Evolutionary conservation across 2,888 invertebrate genomes (phyloP).

Genomic region (Conops quadrifasciatus): DNA sequence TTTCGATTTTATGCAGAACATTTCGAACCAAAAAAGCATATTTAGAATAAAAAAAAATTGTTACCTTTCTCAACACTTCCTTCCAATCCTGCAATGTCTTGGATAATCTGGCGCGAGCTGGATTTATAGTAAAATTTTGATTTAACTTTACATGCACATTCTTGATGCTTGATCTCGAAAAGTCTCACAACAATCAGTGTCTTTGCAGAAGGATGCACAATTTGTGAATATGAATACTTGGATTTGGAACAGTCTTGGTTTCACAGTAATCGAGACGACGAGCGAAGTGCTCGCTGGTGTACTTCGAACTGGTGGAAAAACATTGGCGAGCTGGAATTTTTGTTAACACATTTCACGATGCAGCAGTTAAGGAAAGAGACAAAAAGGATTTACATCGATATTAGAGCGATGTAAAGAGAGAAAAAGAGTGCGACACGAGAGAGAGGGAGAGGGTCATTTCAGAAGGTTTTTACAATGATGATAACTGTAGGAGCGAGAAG

Average conservation of each 20-base stretch:
- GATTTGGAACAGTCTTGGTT: background rate
- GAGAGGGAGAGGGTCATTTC: slow-evolving; percentile 14
- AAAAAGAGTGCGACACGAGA: background rate
- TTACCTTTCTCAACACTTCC: background rate
- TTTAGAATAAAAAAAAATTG: background rate
- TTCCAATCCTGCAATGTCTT: background rate
- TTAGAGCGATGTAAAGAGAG: background rate
- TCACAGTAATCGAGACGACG: slow-evolving; percentile 21
- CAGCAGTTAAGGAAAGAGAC: background rate
- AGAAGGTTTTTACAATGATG: no score
- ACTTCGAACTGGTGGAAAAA: slow-evolving; percentile 56
- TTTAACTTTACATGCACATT: no score
- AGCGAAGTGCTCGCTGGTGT: slow-evolving; percentile 55
- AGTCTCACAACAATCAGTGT: background rate
- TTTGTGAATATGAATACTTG: no score
- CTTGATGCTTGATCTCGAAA: background rate
- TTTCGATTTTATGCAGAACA: no score
- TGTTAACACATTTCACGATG: slow-evolving; percentile 13
- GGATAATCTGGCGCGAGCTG: background rate
- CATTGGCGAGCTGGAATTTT: slow-evolving; percentile 40
- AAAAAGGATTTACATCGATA: background rate
- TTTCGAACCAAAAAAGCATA: no score
- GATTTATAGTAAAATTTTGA: background rate
- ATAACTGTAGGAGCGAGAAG: no score
- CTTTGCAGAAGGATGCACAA: background rate